phyloP scores from a whole-genome alignment of 2,888 invertebrate genomes.

The Cheilosia grossa region DNA sequence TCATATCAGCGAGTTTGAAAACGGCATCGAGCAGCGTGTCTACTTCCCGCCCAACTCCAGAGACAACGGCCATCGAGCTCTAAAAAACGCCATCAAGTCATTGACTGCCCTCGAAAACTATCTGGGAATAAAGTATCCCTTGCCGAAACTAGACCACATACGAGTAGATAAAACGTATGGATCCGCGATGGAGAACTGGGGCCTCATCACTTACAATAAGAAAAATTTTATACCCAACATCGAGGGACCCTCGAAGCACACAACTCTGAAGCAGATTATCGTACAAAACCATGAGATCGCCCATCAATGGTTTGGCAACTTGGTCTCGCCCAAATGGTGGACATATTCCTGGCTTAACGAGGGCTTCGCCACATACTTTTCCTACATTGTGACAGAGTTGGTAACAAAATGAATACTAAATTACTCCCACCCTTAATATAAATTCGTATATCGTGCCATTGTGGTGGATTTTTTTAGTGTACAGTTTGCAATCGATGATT shows the following conservation, averaged over 20 bases:
- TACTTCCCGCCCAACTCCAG: conserved; percentile 77
- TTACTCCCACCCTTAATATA: neutral
- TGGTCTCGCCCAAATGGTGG: conserved; percentile 90
- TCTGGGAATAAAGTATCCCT: conserved; percentile 89
- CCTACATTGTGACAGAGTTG: conserved; percentile 80
- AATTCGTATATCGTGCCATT: neutral
- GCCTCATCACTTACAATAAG: conserved; percentile 88
- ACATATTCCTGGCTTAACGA: conserved; percentile 89
- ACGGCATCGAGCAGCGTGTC: conserved; percentile 81
- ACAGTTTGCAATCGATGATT: conserved; percentile 76
- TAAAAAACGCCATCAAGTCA: conserved; percentile 79
- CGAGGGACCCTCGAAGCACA: conserved; percentile 83
- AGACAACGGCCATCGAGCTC: conserved; percentile 77
- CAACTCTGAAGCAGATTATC: conserved; percentile 80
- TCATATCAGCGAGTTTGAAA: conserved; percentile 79
- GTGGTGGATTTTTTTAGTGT: conserved; percentile 38
- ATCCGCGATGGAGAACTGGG: conserved; percentile 98
- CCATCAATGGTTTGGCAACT: conserved; percentile 93
- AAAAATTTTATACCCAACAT: conserved; percentile 21
- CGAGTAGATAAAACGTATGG: conserved; percentile 92
- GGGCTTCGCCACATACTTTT: conserved; percentile 86
- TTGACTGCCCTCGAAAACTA: conserved; percentile 85
- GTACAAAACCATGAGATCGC: conserved; percentile 86
- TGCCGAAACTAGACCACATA: conserved; percentile 94
- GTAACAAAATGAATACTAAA: conserved; percentile 74